Base-by-base conservation (phyloP, 1,140 invertebrate species). In the Myzus persicae region DNA sequence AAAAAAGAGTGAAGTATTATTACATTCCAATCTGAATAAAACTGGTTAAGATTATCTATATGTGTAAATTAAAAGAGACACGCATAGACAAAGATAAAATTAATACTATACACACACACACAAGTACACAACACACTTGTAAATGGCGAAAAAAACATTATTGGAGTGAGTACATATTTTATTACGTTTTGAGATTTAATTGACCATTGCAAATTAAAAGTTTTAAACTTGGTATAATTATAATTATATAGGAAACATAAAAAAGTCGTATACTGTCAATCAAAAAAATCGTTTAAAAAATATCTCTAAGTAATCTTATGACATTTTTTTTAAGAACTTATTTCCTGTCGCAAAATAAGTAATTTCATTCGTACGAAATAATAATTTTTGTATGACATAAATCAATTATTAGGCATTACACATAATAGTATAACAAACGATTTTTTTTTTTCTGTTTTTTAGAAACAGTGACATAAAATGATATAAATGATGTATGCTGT, bases 1-100 rank as follows among this genome's bases (percentile, higher is more conserved):
- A 67, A 90, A 90, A 90, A 90, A 90, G 54, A 90, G 51, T 59
- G 8, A 90, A 67, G 89, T 67, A 90, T 67, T 90, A 90, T 90
- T 90, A 90, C 89, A 90, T 90, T 90, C 89, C 89, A 59, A 90
- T 90, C 89, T 67, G 54, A 67, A 90, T 90, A 67, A 90, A 90
- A 90, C 89, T 67, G 51, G 89, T 90, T 59, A 31, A 90, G 89
- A 90, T 90, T 90, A 90, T 90, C 89, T n/a, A 54, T 67, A 90
- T 38, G 89, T 59, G 54, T 90, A 90, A 90, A 90, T 90, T 90
- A 90, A 90, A 59, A 31, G 88, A 90, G 89, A 90, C 51, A 90
- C 40, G 26, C 51, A 67, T 67, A 67, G 54, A 90, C 89, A 67
- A 42, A 67, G 54, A 90, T 90, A 40, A 59, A 90, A 59, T 59